phyloP scores from a whole-genome alignment of 2,888 invertebrate genomes.

The Eutolmus rufibarbis region DNA sequence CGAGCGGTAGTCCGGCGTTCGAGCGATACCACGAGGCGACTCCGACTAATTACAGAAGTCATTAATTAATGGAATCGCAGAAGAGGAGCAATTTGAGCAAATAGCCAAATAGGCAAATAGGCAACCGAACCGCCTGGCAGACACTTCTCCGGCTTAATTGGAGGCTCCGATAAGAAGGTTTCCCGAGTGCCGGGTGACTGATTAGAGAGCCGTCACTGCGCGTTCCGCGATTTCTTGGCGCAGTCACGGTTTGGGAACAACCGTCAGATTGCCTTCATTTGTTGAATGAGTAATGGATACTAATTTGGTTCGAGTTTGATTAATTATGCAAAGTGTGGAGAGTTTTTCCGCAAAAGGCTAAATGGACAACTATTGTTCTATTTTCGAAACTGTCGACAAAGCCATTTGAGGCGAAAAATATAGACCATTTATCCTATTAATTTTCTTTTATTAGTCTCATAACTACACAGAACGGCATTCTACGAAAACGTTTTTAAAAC shows the following conservation, averaged over 20 bases:
- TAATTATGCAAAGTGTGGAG: neutral
- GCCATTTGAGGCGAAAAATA: neutral
- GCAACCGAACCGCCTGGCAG: too few relatives aligned
- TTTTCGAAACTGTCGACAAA: neutral
- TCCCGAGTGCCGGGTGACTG: neutral
- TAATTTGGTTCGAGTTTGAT: neutral
- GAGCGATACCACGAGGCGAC: neutral
- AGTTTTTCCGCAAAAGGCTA: neutral
- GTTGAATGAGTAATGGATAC: neutral
- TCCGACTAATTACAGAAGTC: conserved; percentile 12
- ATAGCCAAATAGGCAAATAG: neutral
- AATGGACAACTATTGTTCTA: neutral
- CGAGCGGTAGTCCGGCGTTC: neutral
- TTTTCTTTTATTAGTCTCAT: too few relatives aligned
- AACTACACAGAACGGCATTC: too few relatives aligned
- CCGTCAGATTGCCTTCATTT: neutral
- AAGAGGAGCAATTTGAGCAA: conserved; percentile 1
- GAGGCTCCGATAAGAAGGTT: neutral
- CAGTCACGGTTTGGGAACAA: neutral
- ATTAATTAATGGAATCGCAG: conserved; percentile 28
- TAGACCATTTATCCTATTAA: too few relatives aligned
- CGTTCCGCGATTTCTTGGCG: neutral
- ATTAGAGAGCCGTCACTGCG: neutral
- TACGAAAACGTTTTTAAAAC: too few relatives aligned
- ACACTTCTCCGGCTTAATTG: neutral